Conservation (phyloP, 2,113 vertebrate species). For the Propithecus coquereli region DNA sequence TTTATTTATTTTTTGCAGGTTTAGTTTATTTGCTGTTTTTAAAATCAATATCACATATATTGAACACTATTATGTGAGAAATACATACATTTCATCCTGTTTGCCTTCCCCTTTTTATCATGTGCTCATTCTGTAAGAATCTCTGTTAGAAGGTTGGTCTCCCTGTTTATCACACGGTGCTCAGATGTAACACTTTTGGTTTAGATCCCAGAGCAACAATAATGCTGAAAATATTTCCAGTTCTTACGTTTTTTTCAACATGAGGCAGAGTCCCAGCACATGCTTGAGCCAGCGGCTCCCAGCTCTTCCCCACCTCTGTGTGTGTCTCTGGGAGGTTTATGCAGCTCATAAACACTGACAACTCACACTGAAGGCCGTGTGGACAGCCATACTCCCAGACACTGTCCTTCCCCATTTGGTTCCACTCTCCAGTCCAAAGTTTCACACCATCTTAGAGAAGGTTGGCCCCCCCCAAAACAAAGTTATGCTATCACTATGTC, state of each 20-base stretch:
- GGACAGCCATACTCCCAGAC: not conserved
- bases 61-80: not conserved
- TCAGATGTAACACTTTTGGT: not conserved
- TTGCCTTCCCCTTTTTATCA: not conserved
- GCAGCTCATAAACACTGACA: not conserved
- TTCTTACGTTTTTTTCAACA: not conserved
- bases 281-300: not conserved
- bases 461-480: not conserved
- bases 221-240: not conserved
- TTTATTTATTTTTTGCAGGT: not conserved
- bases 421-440: not conserved
- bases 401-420: not conserved
- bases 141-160: not conserved
- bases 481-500: not conserved
- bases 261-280: not conserved
- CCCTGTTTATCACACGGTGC: slow-evolving; percentile 7
- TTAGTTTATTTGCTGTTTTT: slow-evolving; percentile 36
- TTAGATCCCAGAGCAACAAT: slow-evolving; percentile 37
- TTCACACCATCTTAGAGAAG: not conserved
- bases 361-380: not conserved
- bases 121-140: not conserved
- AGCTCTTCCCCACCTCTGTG: not conserved
- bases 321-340: not conserved
- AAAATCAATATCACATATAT: not conserved
- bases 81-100: not conserved